Base-by-base conservation (phyloP, 2,888 invertebrate genomes). In the Hirudinaria manillensis region DNA sequence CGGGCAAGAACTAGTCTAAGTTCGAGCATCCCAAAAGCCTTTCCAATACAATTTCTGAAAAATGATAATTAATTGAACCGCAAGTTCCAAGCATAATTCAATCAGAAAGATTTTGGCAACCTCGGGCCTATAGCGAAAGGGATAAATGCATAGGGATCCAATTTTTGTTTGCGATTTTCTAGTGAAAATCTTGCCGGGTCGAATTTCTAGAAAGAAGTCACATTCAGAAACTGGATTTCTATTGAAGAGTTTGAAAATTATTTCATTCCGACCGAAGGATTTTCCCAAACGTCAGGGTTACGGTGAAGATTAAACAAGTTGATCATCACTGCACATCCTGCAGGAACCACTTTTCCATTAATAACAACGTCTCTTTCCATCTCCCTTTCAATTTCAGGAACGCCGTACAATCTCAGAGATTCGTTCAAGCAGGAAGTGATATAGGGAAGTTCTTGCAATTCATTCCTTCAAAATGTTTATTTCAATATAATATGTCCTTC, bases 91-190 rank as follows among this genome's bases (percentile, higher is more conserved):
- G n/a, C 45, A 45, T 45, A 45, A 45, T 16, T 45, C 45, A 45
- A 61, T 21, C 6, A 61, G 4, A 61, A 27, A 61, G n/a, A 29
- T 2, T 27, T 27, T 27, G 3, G 38, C 32, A 77, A 82, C 81
- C 82, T 80, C 34, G 82, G 81, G n/a, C 83, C 83, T 10, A 82
- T 82, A n/a, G 82, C 81, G 70, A 82, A 82, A 7, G 82, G 82
- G 3, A 82, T 77, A 76, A 79, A 82, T n/a, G 78, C 78, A 77
- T 77, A 81, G 16, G 80, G 77, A 72, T 82, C 81, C 75, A 79
- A 79, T 34, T n/a, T n/a, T n/a, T 80, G 80, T 16, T 79, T 80
- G 6, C 78, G 76, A 76, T 81, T 80, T 65, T 82, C 81, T 2
- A 78, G 79, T 21, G 75, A 75, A 78, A 82, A 82, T 76, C 82